Conservation (phyloP, 53 echinoderm and acorn worm genomes). For the Temnopleurus reevesii region DNA sequence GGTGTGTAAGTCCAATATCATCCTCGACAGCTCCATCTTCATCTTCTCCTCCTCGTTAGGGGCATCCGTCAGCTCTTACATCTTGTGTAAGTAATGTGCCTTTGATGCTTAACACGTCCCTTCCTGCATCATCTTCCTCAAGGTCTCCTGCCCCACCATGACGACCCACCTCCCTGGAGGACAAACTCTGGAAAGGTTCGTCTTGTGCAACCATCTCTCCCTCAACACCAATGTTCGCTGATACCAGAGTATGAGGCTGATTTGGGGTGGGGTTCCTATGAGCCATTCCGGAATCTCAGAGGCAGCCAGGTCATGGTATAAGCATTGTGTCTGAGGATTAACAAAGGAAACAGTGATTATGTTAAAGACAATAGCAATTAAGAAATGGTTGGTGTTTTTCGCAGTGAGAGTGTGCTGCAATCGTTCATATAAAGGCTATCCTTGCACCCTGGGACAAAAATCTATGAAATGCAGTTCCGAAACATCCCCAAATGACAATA, state of each 20-base stretch:
- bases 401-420: too few relatives aligned
- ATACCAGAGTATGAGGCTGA: background rate
- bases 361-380: too few relatives aligned
- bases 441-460: too few relatives aligned
- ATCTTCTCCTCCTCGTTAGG: background rate
- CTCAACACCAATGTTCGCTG: background rate
- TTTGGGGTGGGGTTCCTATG: background rate
- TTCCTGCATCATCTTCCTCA: background rate
- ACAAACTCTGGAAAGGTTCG: background rate
- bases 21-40: background rate
- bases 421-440: too few relatives aligned
- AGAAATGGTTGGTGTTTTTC: too few relatives aligned
- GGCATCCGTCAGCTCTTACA: background rate
- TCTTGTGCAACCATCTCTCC: constrained; percentile 9
- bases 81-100: background rate
- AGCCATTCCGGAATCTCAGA: background rate
- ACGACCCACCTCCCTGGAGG: background rate
- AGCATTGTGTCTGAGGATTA: background rate
- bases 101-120: background rate
- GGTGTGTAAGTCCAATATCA: background rate
- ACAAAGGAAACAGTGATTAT: background rate
- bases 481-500: too few relatives aligned
- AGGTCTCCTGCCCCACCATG: background rate
- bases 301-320: background rate
- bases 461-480: too few relatives aligned